phyloP scores from a whole-genome alignment of 1,140 invertebrate genomes.

The Pseudobourletiella spinata region DNA sequence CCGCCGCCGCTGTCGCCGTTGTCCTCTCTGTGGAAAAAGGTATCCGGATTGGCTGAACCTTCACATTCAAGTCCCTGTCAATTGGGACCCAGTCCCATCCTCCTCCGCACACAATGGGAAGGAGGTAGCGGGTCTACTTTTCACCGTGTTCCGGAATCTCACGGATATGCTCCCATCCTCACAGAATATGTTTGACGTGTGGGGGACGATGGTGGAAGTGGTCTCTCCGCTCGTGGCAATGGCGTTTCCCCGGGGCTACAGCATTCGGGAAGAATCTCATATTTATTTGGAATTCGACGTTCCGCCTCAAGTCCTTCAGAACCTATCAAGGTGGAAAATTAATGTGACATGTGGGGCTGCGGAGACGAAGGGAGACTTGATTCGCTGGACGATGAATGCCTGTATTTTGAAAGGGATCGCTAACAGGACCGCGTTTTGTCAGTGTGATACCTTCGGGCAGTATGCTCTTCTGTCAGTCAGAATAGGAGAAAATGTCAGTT shows the following conservation, averaged over 20 bases:
- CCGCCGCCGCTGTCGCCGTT: no score
- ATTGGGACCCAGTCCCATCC: no score
- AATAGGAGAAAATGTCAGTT: constrained; percentile 4
- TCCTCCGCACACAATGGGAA: not conserved
- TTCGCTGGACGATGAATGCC: constrained; percentile 9
- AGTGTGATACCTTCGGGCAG: constrained; percentile 22
- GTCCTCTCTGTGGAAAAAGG: not conserved
- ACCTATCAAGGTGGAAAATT: not conserved
- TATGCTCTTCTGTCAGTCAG: constrained; percentile 11
- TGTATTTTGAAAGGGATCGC: constrained; percentile 7
- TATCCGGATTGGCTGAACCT: constrained; percentile 22
- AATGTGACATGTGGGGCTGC: constrained; percentile 15
- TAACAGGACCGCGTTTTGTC: constrained; percentile 18
- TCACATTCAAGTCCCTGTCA: constrained; percentile 5
- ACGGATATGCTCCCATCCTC: not conserved
- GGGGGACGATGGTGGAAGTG: not conserved
- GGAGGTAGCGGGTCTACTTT: not conserved
- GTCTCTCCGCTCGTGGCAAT: constrained; percentile 11
- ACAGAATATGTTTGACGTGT: not conserved
- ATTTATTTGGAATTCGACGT: constrained; percentile 14
- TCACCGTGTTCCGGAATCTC: constrained; percentile 15
- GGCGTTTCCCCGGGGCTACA: not conserved
- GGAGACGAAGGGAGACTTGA: not conserved
- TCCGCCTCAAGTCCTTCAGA: not conserved
- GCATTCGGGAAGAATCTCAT: not conserved